Percentiles rank a stretch among this genome's conserved stretches.
Conservation (phyloP, 2,888 invertebrate genomes). For the Drosophila paracracens region DNA sequence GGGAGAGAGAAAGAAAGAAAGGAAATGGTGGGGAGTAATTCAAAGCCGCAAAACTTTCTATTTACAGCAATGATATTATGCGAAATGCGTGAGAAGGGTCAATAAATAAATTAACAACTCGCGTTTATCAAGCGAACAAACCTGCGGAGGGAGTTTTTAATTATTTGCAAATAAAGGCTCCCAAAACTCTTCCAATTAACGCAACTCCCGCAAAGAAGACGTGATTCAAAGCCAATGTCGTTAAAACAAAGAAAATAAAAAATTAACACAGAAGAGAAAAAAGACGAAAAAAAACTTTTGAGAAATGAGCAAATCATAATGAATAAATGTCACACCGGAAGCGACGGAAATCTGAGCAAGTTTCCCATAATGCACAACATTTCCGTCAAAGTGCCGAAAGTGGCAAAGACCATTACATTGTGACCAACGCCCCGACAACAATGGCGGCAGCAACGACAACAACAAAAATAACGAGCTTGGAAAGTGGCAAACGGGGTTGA, state of each 20-base stretch:
- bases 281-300: conserved; percentile 24
- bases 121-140: conserved; percentile 37
- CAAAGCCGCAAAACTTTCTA: conserved; percentile 48
- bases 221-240: neutral
- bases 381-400: conserved; percentile 65
- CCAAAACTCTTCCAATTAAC: conserved; percentile 67
- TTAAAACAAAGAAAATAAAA: neutral
- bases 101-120: conserved; percentile 70
- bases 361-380: conserved; percentile 64
- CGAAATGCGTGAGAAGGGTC: conserved; percentile 51
- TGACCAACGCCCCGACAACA: conserved; percentile 27
- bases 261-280: neutral
- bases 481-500: conserved; percentile 9
- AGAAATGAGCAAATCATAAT: conserved; percentile 78
- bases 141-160: conserved; percentile 59
- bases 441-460: conserved; percentile 11
- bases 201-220: conserved; percentile 10
- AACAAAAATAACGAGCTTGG: conserved; percentile 8
- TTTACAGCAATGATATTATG: conserved; percentile 43
- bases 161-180: conserved; percentile 75
- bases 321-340: conserved; percentile 81
- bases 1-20: neutral
- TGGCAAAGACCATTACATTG: conserved; percentile 43
- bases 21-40: neutral
- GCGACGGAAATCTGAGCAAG: conserved; percentile 67